Conservation (phyloP, 1,140 invertebrate genomes). For the Meteorus sp. region DNA sequence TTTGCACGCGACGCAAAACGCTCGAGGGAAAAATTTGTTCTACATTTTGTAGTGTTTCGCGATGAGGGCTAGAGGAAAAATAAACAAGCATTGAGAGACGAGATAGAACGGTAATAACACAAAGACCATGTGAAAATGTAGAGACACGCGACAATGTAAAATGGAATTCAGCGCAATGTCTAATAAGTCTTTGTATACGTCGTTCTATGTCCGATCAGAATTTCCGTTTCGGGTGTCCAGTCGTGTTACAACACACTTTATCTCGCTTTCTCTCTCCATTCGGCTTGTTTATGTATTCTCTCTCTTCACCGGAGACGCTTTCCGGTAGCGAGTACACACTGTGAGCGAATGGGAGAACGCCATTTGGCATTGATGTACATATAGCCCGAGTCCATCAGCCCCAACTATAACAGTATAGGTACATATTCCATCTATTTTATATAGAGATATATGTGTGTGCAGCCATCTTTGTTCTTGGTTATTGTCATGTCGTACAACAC, state of each 20-base stretch:
- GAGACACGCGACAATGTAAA: conserved; percentile 18
- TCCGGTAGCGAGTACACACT: conserved; percentile 5
- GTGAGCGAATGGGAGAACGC: no score
- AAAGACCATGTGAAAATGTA: conserved; percentile 2
- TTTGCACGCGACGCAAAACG: conserved; percentile 8
- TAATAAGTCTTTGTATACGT: conserved; percentile 16
- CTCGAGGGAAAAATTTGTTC: conserved; percentile 10
- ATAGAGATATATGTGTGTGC: no score
- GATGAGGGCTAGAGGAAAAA: conserved; percentile 2
- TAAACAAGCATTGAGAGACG: neutral
- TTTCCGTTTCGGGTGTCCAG: conserved; percentile 16
- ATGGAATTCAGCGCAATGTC: conserved; percentile 15
- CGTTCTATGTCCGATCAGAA: conserved; percentile 13
- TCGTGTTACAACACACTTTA: neutral
- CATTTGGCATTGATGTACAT: conserved; percentile 12
- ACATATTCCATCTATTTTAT: no score
- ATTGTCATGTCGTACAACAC: no score
- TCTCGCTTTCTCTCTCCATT: neutral
- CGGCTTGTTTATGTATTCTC: no score
- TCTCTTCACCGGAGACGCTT: neutral
- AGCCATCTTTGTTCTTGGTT: neutral
- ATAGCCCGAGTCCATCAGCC: neutral
- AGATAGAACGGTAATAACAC: no score
- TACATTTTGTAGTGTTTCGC: conserved; percentile 12
- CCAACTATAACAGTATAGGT: no score